phyloP scores from a whole-genome alignment of 2,113 vertebrate genomes.

The Colossoma macropomum region DNA sequence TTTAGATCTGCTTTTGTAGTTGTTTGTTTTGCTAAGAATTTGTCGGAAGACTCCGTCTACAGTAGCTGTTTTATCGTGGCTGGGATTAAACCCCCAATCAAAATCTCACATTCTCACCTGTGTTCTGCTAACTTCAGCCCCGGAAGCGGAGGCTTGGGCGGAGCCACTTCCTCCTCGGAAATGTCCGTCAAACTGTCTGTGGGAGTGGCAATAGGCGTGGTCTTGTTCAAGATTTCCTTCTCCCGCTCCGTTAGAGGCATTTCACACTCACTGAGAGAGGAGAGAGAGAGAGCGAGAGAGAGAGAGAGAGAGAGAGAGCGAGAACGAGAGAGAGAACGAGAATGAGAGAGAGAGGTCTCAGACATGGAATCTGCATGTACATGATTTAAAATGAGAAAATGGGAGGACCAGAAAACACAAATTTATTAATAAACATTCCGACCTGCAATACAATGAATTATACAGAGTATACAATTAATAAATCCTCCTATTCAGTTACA shows the following conservation, averaged over 20 bases:
- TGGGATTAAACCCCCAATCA: neutral
- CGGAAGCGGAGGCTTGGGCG: conserved; percentile 95
- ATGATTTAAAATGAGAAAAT: no score
- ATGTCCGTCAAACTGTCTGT: conserved; percentile 79
- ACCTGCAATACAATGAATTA: no score
- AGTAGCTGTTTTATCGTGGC: no score
- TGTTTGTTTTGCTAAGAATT: neutral
- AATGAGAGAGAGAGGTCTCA: no score
- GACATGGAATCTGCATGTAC: no score
- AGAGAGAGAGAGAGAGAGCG: neutral
- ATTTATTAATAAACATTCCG: no score
- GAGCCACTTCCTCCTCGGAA: conserved; percentile 86
- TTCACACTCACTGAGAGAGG: conserved; percentile 77
- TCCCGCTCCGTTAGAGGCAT: conserved; percentile 86
- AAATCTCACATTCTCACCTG: conserved; percentile 74
- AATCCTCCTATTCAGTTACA: no score
- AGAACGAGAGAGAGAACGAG: no score
- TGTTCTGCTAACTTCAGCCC: conserved; percentile 93
- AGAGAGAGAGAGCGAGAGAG: conserved; percentile 19
- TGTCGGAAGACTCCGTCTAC: no score
- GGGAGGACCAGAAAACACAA: no score
- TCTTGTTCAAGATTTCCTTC: conserved; percentile 88
- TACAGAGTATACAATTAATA: no score
- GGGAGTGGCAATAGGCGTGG: conserved; percentile 72
- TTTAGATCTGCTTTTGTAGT: no score